Percentiles rank a stretch among this genome's conserved stretches.
phyloP scores from a whole-genome alignment of 2,113 vertebrate species.

The Percina caprodes region DNA sequence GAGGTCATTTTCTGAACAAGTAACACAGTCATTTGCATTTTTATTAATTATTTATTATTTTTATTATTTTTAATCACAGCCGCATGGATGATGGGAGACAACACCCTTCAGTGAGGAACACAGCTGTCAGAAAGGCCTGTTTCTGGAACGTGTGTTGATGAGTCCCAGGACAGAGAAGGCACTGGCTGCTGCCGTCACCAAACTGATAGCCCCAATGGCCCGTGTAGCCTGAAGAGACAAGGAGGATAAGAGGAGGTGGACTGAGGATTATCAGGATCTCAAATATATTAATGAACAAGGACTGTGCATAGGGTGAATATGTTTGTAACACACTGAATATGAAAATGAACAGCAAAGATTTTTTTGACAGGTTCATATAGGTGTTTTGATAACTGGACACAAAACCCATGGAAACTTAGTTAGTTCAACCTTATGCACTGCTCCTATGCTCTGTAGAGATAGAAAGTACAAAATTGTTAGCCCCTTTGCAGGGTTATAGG shows the following conservation, averaged over 20 bases:
- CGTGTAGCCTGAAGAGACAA: slow-evolving; percentile 85
- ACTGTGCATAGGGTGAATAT: neutral
- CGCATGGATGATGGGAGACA: slow-evolving; percentile 37
- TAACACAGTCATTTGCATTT: slow-evolving; percentile 1
- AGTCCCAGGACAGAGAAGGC: slow-evolving; percentile 89
- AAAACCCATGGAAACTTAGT: neutral
- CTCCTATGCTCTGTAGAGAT: neutral
- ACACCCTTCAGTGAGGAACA: slow-evolving; percentile 35
- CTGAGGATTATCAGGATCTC: neutral
- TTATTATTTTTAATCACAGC: slow-evolving; percentile 18
- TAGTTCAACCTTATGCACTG: neutral
- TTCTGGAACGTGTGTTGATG: slow-evolving; percentile 86
- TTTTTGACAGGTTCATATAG: neutral
- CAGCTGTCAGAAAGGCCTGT: slow-evolving; percentile 84
- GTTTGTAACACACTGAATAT: neutral
- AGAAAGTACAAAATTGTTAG: neutral
- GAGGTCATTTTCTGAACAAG: neutral
- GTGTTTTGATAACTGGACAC: neutral
- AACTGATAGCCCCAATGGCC: slow-evolving; percentile 87
- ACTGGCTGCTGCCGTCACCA: slow-evolving; percentile 87
- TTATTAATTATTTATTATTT: slow-evolving; percentile 24
- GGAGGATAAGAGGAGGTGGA: slow-evolving; percentile 24
- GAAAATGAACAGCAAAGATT: neutral
- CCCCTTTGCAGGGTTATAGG: neutral
- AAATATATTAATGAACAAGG: neutral